Conservation (phyloP, 2,888 invertebrate species). For the Epistrophe grossulariae region DNA sequence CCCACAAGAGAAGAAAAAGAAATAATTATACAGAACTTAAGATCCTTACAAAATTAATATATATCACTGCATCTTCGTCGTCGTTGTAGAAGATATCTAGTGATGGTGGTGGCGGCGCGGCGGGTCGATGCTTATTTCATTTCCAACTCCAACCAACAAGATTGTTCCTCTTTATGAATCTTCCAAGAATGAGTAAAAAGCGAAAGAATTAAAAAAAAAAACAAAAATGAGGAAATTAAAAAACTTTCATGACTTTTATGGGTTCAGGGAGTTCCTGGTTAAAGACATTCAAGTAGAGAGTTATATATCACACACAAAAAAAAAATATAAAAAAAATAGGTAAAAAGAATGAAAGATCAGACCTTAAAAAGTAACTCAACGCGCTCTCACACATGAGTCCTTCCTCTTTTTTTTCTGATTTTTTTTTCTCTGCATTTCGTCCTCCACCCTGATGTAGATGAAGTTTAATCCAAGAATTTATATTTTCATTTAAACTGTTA, state of each 20-base stretch:
- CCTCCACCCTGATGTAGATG: constrained; percentile 44
- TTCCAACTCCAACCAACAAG: constrained; percentile 20
- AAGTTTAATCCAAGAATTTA: constrained; percentile 74
- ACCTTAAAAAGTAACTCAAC: constrained; percentile 51
- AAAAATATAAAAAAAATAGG: background rate
- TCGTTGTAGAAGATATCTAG: background rate
- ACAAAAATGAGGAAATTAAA: constrained; percentile 68
- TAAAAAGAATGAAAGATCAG: constrained; percentile 39
- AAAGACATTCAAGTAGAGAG: constrained; percentile 22
- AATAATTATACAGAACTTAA: constrained; percentile 70
- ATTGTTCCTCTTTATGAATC: constrained; percentile 51
- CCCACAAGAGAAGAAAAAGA: constrained; percentile 32
- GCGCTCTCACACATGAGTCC: background rate
- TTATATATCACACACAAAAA: constrained; percentile 30
- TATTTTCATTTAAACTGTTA: constrained; percentile 74
- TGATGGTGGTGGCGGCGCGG: constrained; percentile 3
- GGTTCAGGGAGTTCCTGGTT: constrained; percentile 31
- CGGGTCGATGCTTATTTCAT: background rate
- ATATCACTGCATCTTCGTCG: constrained; percentile 46
- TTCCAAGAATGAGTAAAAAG: constrained; percentile 50
- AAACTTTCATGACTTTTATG: constrained; percentile 75
- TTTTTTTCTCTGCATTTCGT: constrained; percentile 1
- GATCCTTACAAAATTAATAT: constrained; percentile 70
- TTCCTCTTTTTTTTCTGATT: background rate
- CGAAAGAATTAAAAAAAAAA: background rate